Conservation (phyloP, 1,140 invertebrate species). For the Cephus cinctus region DNA sequence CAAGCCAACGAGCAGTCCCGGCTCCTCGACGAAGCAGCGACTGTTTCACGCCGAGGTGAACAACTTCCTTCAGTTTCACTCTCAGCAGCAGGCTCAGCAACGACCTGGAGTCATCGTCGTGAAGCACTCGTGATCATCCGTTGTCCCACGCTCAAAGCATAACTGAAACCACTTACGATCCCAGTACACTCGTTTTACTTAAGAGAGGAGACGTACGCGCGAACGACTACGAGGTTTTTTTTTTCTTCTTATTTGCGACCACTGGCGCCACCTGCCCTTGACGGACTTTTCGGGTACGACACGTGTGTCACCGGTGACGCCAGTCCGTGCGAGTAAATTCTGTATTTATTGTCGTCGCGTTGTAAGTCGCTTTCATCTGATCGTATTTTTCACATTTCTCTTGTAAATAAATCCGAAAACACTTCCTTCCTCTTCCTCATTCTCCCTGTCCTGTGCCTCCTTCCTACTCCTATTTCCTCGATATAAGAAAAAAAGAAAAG, state of each 20-base stretch:
- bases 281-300: too few relatives aligned
- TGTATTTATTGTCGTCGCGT: conserved; percentile 1
- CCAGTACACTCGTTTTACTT: conserved; percentile 4
- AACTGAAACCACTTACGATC: conserved; percentile 1
- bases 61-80: conserved; percentile 64
- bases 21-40: conserved; percentile 34
- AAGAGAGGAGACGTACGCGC: too few relatives aligned
- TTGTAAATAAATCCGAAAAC: conserved; percentile 4
- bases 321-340: too few relatives aligned
- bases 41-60: conserved; percentile 64
- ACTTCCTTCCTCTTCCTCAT: too few relatives aligned
- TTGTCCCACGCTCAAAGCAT: conserved; percentile 1
- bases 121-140: conserved; percentile 69
- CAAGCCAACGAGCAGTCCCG: conserved; percentile 51
- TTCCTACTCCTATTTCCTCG: not conserved
- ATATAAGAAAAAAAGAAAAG: too few relatives aligned
- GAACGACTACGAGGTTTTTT: too few relatives aligned
- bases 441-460: not conserved
- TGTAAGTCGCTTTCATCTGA: not conserved
- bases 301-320: too few relatives aligned
- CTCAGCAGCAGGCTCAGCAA: conserved; percentile 63
- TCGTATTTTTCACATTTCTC: not conserved
- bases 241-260: too few relatives aligned
- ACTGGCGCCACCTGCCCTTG: too few relatives aligned
- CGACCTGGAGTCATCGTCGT: conserved; percentile 85